Base-by-base conservation (phyloP, 2,797 vertebrate genomes). In the Channallabes apus region DNA sequence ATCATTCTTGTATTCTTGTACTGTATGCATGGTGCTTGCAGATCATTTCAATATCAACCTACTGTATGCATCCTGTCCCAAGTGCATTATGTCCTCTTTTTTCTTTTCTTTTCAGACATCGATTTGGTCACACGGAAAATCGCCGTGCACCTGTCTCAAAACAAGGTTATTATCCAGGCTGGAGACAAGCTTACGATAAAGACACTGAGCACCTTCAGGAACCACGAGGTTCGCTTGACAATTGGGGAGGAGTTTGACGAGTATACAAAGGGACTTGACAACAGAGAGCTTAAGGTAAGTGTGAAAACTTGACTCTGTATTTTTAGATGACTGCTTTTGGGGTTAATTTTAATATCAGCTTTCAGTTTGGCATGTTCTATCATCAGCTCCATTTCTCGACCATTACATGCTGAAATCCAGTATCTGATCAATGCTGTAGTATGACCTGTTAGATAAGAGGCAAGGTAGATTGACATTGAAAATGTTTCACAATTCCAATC, bases 51-150 rank as follows among this genome's bases (percentile, higher is more conserved):
- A 38, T 9, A n/a, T 20, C 4, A 7, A 12, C 12, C 69, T n/a
- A n/a, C n/a, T n/a, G n/a, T 22, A 0, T 35, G 32, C 3, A 41
- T 41, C 41, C 41, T 46, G 46, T 46, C 46, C 58, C 8, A 24
- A 0, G 4, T 17, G 6, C 20, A 58, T 11, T 7, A 24, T 32
- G 6, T 20, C 22, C 20, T 15, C n/a, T 68, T 46, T 20, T 38
- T 18, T 90, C 88, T 88, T 86, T 68, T 20, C 91, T 89, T 89
- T 84, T 46, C 89, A 99, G 97, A 94, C 88, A 96, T 98, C 83
- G 96, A 97, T 91, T 97, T 98, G 92, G 95, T 96, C 4, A 96
- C 96, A 82, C 95, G 97, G 71, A 98, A 98, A 94, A 96, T 99
- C 71, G 97, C 97, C 14, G 84, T 92, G 7, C 94, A 92, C 76